Conservation (phyloP, 2,888 invertebrate genomes). For the Latrodectus elegans region DNA sequence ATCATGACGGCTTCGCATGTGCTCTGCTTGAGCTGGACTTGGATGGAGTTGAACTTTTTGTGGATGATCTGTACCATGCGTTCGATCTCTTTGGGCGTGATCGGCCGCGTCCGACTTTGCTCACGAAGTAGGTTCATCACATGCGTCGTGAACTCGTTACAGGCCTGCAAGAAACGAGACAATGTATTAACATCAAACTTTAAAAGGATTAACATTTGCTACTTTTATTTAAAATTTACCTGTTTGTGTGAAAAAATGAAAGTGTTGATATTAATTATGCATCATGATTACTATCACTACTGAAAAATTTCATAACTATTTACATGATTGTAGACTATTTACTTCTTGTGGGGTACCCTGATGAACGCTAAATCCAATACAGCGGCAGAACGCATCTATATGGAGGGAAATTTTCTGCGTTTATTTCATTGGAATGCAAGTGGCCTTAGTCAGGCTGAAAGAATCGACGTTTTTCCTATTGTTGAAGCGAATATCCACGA, state of each 20-base stretch:
- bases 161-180: constrained; percentile 81
- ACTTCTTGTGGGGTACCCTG: too few relatives aligned
- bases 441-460: too few relatives aligned
- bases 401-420: too few relatives aligned
- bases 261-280: not conserved
- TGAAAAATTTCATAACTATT: too few relatives aligned
- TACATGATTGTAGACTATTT: too few relatives aligned
- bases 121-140: constrained; percentile 97
- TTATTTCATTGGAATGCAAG: too few relatives aligned
- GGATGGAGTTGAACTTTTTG: constrained; percentile 97
- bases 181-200: constrained; percentile 5
- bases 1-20: constrained; percentile 99
- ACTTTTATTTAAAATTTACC: not conserved
- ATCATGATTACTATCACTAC: too few relatives aligned
- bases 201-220: not conserved
- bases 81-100: constrained; percentile 98
- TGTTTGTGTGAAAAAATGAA: not conserved
- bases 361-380: too few relatives aligned
- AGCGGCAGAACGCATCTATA: too few relatives aligned
- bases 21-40: constrained; percentile 95
- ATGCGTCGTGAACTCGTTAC: constrained; percentile 99
- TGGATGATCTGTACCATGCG: constrained; percentile 99
- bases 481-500: too few relatives aligned
- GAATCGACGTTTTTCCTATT: too few relatives aligned
- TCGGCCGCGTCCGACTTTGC: constrained; percentile 97